Conservation (phyloP, 2,888 invertebrate genomes). For the Apocheima hispidaria region DNA sequence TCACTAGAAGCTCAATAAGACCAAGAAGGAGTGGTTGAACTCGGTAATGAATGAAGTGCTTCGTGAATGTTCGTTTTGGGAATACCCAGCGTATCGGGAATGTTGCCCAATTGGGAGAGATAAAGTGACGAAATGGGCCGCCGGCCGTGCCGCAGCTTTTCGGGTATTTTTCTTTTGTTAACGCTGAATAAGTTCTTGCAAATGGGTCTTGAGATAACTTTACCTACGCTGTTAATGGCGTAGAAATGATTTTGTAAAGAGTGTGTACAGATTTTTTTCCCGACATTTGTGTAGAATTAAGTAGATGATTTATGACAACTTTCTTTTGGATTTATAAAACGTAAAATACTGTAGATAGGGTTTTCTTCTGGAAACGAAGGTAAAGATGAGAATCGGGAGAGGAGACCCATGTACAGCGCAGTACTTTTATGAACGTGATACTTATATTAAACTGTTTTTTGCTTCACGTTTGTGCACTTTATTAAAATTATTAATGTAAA, state of each 20-base stretch:
- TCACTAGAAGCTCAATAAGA: constrained; percentile 49
- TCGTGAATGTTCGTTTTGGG: constrained; percentile 59
- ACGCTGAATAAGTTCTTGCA: constrained; percentile 25
- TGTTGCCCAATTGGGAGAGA: constrained; percentile 62
- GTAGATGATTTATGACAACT: not conserved
- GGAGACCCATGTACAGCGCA: no score
- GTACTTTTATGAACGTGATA: no score
- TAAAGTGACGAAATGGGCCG: constrained; percentile 63
- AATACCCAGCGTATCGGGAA: constrained; percentile 56
- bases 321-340: not conserved
- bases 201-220: constrained; percentile 31
- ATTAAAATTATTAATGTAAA: no score
- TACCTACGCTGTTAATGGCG: constrained; percentile 20
- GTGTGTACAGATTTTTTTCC: not conserved
- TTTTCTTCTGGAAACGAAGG: no score
- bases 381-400: no score
- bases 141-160: constrained; percentile 53
- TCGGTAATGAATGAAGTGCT: constrained; percentile 68
- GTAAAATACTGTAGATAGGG: no score
- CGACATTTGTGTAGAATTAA: not conserved
- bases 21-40: constrained; percentile 55
- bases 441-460: no score
- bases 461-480: no score
- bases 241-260: constrained; percentile 15
- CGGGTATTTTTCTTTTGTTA: constrained; percentile 62